A percentile compares a stretch with the other conserved stretches of the same genome.
Conservation (phyloP, 2,113 vertebrate species). For the Gracilinanus agilis region DNA sequence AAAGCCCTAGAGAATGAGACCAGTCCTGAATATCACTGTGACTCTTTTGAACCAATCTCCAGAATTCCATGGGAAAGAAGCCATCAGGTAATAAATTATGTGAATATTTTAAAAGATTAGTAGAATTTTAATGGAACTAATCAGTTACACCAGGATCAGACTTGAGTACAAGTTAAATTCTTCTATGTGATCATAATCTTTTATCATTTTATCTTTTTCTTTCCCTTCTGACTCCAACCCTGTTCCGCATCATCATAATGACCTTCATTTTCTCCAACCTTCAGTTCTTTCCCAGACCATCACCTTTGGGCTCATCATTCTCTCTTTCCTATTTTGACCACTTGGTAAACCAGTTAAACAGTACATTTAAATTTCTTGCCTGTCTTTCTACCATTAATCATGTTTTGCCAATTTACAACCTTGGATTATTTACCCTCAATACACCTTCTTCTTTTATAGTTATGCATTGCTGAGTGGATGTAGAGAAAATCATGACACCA, state of each 20-base stretch:
- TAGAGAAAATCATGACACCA: not conserved
- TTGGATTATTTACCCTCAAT: not conserved
- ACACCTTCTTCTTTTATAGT: not conserved
- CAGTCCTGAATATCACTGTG: constrained; percentile 75
- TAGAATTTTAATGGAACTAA: not conserved
- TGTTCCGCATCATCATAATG: not conserved
- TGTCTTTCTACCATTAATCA: not conserved
- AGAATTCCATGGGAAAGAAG: constrained; percentile 92
- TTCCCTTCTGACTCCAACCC: not conserved
- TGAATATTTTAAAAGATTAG: not conserved
- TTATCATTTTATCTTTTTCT: not conserved
- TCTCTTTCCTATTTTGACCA: not conserved
- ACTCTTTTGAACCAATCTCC: constrained; percentile 86
- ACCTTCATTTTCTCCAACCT: not conserved
- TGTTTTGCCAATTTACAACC: not conserved
- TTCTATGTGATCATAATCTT: not conserved
- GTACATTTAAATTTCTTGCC: not conserved
- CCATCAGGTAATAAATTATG: constrained; percentile 88
- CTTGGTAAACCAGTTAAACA: not conserved
- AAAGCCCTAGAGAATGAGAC: constrained; percentile 79
- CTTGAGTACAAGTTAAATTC: not conserved
- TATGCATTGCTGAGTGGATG: not conserved
- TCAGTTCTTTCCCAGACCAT: not conserved
- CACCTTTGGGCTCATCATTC: not conserved
- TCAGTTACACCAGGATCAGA: not conserved